A percentile compares a stretch with the other conserved stretches of the same genome.
Evolutionary conservation across 2,797 vertebrate genomes (phyloP).

Genomic region (Hippopotamyrus pictus): DNA sequence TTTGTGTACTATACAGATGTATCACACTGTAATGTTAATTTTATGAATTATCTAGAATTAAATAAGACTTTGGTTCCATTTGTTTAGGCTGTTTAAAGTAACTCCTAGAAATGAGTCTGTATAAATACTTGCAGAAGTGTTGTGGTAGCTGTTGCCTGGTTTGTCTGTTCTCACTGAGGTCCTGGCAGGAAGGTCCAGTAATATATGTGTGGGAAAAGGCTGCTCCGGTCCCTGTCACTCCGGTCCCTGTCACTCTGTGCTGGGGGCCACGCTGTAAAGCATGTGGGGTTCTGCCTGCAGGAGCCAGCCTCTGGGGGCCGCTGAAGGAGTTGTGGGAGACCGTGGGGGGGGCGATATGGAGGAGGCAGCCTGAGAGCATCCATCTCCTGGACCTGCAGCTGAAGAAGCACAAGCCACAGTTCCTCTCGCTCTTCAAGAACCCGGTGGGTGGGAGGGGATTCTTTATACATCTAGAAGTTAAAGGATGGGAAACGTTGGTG

Average conservation of each 20-base stretch:
- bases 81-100: background rate
- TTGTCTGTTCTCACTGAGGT: background rate
- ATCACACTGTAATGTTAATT: background rate
- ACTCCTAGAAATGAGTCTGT: background rate
- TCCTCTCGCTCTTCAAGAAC: constrained; percentile 91
- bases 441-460: constrained; percentile 64
- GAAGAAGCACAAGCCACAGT: constrained; percentile 92
- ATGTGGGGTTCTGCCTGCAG: constrained; percentile 49
- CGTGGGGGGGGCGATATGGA: constrained; percentile 81
- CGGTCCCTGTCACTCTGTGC: background rate
- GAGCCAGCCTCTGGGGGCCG: constrained; percentile 93
- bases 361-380: constrained; percentile 80
- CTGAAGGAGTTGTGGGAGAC: constrained; percentile 92
- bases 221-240: background rate
- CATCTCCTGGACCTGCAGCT: constrained; percentile 86
- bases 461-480: background rate
- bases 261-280: background rate
- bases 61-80: background rate
- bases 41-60: background rate
- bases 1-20: background rate
- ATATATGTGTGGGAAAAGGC: background rate
- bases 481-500: background rate
- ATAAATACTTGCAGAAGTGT: background rate
- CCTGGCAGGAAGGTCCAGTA: background rate
- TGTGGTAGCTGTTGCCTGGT: background rate